Evolutionary conservation across 1,140 invertebrate genomes (phyloP).

Genomic region (Drosophila arizonae): DNA sequence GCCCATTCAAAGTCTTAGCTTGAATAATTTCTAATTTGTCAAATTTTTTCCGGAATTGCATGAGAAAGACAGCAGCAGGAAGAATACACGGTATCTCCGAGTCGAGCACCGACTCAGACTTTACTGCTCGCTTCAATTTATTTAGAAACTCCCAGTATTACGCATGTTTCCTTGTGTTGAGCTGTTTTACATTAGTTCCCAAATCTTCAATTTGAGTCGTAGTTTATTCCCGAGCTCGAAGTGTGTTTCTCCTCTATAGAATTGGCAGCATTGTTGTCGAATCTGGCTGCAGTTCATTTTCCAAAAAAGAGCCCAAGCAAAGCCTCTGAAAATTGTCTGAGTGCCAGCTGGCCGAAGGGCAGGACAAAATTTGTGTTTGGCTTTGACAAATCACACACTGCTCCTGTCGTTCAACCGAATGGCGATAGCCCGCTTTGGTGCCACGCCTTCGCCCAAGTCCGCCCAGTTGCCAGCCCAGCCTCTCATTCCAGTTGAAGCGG

Average conservation of each 20-base stretch:
- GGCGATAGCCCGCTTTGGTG: constrained; percentile 18
- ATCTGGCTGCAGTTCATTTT: constrained; percentile 43
- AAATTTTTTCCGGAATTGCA: too few relatives aligned
- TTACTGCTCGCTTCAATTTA: too few relatives aligned
- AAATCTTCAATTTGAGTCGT: neutral
- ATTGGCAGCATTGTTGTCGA: constrained; percentile 28
- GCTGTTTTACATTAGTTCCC: neutral
- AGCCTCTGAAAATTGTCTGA: constrained; percentile 20
- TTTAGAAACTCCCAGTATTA: too few relatives aligned
- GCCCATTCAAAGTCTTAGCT: too few relatives aligned
- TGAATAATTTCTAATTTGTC: too few relatives aligned
- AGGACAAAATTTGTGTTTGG: constrained; percentile 53
- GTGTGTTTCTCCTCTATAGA: neutral
- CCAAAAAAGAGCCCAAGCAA: neutral
- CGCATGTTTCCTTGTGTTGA: too few relatives aligned
- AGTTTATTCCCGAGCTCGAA: neutral
- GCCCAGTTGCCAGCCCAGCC: neutral
- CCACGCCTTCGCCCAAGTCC: neutral
- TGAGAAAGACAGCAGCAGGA: too few relatives aligned
- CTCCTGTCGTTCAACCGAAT: constrained; percentile 17
- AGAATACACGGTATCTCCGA: too few relatives aligned
- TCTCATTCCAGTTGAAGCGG: neutral
- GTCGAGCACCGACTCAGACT: too few relatives aligned
- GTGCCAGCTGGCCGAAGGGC: constrained; percentile 28
- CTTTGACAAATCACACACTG: constrained; percentile 74